A percentile compares a stretch with the other conserved stretches of the same genome.
These are phyloP conservation scores for Narcine bancroftii DNA, from an alignment of 2,113 vertebrate species.

Conservation along the genomic window DNA sequence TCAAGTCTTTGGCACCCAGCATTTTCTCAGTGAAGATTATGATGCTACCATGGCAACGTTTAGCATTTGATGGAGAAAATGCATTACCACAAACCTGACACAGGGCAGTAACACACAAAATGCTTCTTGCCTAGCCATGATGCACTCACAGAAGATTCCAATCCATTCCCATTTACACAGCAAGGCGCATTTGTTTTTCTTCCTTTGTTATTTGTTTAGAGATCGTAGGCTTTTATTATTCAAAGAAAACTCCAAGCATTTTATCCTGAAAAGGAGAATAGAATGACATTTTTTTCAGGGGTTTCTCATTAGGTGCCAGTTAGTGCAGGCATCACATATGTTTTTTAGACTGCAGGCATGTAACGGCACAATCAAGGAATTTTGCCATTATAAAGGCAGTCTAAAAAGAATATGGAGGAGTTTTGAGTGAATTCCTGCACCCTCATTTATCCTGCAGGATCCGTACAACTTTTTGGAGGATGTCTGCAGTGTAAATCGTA, in stretches of 20 bases:
- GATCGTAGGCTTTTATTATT: background rate
- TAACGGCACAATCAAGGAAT: too few species aligned
- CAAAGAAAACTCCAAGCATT: background rate
- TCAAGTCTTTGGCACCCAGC: background rate
- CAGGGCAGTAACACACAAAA: too few species aligned
- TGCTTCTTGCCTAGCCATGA: background rate
- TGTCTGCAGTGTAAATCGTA: too few species aligned
- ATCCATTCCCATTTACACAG: background rate
- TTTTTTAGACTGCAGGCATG: too few species aligned
- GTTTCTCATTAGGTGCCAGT: background rate
- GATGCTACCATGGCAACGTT: background rate
- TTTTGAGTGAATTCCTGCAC: too few species aligned
- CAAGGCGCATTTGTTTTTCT: background rate
- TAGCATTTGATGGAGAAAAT: background rate
- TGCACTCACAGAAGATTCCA: background rate
- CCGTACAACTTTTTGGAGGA: too few species aligned
- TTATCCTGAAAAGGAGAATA: constrained; percentile 2
- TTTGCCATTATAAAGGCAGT: too few species aligned
- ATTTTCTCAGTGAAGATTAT: background rate
- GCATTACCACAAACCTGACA: background rate
- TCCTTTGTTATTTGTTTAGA: background rate
- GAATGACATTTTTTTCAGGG: background rate
- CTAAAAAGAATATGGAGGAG: too few species aligned
- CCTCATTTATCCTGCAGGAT: too few species aligned
- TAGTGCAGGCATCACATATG: background rate